Base-by-base conservation (phyloP, 2,888 invertebrate species). In the Drosophila paracracens region DNA sequence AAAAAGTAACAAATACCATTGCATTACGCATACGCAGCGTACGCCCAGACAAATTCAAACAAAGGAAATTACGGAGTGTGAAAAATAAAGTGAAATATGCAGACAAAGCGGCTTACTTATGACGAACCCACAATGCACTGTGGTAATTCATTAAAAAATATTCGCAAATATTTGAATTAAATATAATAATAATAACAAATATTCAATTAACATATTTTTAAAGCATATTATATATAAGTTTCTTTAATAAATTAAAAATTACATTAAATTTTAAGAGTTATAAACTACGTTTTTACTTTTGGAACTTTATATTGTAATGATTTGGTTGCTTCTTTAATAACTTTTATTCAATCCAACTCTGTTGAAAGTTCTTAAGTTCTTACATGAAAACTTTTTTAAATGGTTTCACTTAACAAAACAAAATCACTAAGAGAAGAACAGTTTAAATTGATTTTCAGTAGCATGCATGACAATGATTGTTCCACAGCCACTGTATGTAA, bases 1-100 rank as follows among this genome's bases (percentile, higher is more conserved):
- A 16, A 16, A 46, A 50, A 59, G 5, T 25, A 52, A 52, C 46
- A 74, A 73, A 78, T 67, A 52, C 66, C 81, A 78, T 69, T 63
- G 62, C 82, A 89, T 82, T 85, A 86, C 82, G 81, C 83, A 88
- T 86, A 86, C 90, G 85, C 88, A 78, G 52, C 46, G 78, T 68
- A 70, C 78, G 81, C 84, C 84, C 59, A 38, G 36, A 67, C 81
- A 65, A 62, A 69, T 61, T 70, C 57, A 59, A 81, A 81, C 77
- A 78, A 76, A 76, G 76, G 51, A 88, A 86, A 86, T 87, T 88
- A 90, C 79, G 75, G 77, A 81, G 90, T 87, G 86, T 83, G 83
- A 90, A 90, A 88, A 76, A 80, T 90, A 82, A 82, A 83, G 83
- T 78, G 78, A 82, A 81, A 83, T 83, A 71, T 75, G 65, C 81